These are phyloP conservation scores for Myotis brandtii DNA, from an alignment of 2,113 vertebrate species.

Conservation along the genomic window DNA sequence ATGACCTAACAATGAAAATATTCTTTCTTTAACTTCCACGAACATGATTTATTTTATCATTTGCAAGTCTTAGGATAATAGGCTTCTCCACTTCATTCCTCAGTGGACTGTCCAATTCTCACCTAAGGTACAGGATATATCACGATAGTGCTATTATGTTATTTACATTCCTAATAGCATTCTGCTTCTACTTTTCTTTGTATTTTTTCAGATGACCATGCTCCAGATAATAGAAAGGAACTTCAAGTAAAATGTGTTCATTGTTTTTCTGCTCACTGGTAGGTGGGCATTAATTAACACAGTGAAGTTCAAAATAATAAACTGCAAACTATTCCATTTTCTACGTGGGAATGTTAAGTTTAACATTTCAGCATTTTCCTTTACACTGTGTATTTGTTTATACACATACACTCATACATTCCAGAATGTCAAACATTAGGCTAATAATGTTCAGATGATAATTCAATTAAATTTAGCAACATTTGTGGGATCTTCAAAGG, in stretches of 20 bases:
- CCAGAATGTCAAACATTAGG: not conserved
- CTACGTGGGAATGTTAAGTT: not conserved
- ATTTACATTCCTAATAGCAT: not conserved
- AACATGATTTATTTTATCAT: constrained; percentile 27
- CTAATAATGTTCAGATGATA: constrained; percentile 24
- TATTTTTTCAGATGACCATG: not conserved
- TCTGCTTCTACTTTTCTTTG: not conserved
- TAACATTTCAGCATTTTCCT: constrained; percentile 22
- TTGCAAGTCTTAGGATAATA: constrained; percentile 9
- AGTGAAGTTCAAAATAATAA: constrained; percentile 10
- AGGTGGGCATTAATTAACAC: not conserved
- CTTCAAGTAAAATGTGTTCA: not conserved
- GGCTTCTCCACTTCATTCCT: not conserved
- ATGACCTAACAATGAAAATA: constrained; percentile 3
- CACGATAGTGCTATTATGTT: not conserved
- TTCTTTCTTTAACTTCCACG: constrained; percentile 1
- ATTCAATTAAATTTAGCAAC: constrained; percentile 35
- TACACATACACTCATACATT: not conserved
- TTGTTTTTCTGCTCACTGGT: not conserved
- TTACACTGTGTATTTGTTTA: not conserved
- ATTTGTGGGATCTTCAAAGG: not conserved
- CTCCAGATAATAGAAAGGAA: not conserved
- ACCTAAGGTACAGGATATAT: not conserved
- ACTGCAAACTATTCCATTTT: not conserved
- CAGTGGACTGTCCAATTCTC: not conserved